phyloP scores from a whole-genome alignment of 2,797 vertebrate species.

The Chaetophractus vellerosus region DNA sequence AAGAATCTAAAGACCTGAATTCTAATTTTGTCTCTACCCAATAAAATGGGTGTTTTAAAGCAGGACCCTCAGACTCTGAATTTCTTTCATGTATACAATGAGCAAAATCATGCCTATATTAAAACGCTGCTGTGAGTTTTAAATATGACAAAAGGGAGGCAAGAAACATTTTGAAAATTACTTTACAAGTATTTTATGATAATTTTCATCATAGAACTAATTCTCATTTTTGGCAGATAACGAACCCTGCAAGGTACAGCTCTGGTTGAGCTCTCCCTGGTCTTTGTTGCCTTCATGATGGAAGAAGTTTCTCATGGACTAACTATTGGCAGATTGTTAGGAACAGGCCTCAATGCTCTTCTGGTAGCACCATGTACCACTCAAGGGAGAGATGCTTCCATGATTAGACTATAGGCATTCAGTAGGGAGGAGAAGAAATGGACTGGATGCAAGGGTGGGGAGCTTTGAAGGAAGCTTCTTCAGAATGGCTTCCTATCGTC shows the following conservation, averaged over 20 bases:
- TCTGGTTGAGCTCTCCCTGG: neutral
- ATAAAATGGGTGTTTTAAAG: slow-evolving; percentile 24
- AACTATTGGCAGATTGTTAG: neutral
- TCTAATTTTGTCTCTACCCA: neutral
- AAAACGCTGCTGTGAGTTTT: neutral
- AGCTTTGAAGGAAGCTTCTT: neutral
- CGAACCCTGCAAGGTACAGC: neutral
- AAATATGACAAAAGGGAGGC: neutral
- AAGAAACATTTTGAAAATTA: slow-evolving; percentile 30
- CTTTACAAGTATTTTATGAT: neutral
- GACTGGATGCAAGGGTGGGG: too few species aligned
- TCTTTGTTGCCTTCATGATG: neutral
- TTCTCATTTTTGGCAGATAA: slow-evolving; percentile 1
- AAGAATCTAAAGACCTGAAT: neutral
- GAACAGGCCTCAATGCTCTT: neutral
- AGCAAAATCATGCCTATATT: neutral
- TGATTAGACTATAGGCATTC: neutral
- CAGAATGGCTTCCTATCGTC: neutral
- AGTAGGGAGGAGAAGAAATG: neutral
- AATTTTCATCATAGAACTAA: slow-evolving; percentile 49
- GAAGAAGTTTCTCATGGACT: neutral
- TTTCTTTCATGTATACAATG: slow-evolving; percentile 4
- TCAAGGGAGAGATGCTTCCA: neutral
- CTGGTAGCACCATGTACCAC: rapidly evolving
- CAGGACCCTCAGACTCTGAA: neutral